A percentile compares a stretch with the other conserved stretches of the same genome.
These are phyloP conservation scores for Zalophus californianus DNA, from an alignment of 2,797 vertebrate species.

Conservation along the genomic window DNA sequence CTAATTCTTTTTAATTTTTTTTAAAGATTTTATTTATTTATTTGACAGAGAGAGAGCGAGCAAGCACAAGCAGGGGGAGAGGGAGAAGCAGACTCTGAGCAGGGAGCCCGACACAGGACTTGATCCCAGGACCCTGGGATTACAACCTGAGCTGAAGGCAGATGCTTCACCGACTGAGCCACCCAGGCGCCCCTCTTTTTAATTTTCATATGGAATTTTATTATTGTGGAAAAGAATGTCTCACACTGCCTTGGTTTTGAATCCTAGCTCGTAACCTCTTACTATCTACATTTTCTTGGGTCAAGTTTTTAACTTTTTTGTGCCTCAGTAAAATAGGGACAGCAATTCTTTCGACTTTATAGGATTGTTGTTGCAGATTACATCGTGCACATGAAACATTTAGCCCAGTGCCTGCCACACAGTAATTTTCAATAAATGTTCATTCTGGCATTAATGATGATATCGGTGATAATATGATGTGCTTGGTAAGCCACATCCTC, in stretches of 20 bases:
- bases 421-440: neutral
- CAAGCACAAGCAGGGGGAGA: neutral
- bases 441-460: neutral
- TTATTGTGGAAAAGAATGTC: neutral
- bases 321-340: neutral
- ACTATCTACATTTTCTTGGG: neutral
- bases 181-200: neutral
- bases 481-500: neutral
- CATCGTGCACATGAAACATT: neutral
- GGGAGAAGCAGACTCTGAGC: neutral
- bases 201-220: neutral
- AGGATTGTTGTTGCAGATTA: neutral
- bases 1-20: neutral
- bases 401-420: neutral
- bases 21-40: neutral
- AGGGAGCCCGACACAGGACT: fast-evolving
- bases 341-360: neutral
- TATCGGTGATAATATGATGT: neutral
- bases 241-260: neutral
- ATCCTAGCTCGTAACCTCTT: neutral
- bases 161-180: neutral
- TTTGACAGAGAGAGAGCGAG: too few relatives aligned
- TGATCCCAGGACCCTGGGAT: neutral
- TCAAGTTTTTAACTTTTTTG: conserved; percentile 26
- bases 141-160: neutral